Evolutionary conservation across 2,113 vertebrate genomes (phyloP), one percentile per base, ranked within the genome.

Genomic region (Ranitomeya variabilis): DNA sequence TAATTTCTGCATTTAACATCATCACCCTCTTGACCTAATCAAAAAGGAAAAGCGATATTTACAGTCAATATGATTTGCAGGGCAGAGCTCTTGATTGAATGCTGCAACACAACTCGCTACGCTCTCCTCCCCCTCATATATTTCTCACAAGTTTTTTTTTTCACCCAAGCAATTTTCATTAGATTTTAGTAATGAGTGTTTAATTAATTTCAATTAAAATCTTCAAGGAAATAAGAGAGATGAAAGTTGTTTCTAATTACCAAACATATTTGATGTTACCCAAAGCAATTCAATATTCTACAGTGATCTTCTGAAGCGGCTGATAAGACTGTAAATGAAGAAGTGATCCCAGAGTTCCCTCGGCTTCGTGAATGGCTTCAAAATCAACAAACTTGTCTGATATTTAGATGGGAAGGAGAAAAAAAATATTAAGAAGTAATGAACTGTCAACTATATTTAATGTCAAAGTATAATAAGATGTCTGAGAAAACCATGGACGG

Each of bases 171-270:
- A 66, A 78, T 84, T 84, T 89, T 85, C 87, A 89, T 89, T 84
- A 84, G 76, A 89, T 89, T 84, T 78, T 69, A 59, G 81, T 84
- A 89, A 89, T 84, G 73, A 84, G 87, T 31, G 71, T 89, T 89
- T 89, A 78, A 89, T 89, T 89, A 89, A 84, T 89, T 89, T 89
- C 82, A 89, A 89, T 89, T 85, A 89, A 89, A 89, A 88, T 84
- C 87, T 84, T 84, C 82, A 89, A 85, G 87, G 81, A 89, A 85
- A 89, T 85, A 83, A 83, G 87, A 84, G 82, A 79, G 82, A 89
- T 89, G 87, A 89, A 85, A 88, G 87, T 88, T 67, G 59, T 18
- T 77, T 89, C 74, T 89, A 89, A 89, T 89, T 85, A 69, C 73
- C 60, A 79, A 89, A 89, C 73, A 89, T 85, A 84, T 89, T 89